Evolutionary conservation across 1,140 invertebrate species (phyloP).

Genomic region (Bombus superbus): DNA sequence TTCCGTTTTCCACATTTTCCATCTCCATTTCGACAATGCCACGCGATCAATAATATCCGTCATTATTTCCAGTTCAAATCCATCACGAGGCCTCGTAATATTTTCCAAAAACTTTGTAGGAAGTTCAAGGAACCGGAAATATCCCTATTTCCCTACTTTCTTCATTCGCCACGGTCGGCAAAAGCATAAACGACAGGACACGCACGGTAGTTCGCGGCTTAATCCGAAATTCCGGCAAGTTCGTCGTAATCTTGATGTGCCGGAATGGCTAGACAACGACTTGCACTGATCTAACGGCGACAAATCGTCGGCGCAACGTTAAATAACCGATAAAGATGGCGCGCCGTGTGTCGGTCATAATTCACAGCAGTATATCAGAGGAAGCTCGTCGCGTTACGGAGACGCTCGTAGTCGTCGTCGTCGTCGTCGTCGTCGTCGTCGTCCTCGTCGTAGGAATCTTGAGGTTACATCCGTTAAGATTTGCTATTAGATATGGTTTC

Average conservation of each 20-base stretch:
- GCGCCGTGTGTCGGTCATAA: constrained; percentile 47
- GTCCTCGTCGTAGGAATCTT: constrained; percentile 1
- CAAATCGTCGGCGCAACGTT: constrained; percentile 56
- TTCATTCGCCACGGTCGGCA: not conserved
- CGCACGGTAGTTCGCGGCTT: constrained; percentile 6
- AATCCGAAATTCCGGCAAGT: constrained; percentile 47
- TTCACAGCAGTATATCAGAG: constrained; percentile 37
- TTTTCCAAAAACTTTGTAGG: not conserved
- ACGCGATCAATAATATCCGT: not conserved
- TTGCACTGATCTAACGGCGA: constrained; percentile 28
- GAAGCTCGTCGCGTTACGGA: constrained; percentile 9
- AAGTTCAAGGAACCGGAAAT: not conserved
- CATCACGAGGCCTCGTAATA: not conserved
- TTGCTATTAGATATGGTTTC: not conserved
- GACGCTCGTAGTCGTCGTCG: not conserved
- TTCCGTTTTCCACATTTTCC: not conserved
- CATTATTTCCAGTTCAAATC: not conserved
- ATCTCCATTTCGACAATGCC: not conserved
- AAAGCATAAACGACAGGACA: not conserved
- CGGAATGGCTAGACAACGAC: constrained; percentile 19
- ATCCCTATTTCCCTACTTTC: not conserved
- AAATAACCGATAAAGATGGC: constrained; percentile 70
- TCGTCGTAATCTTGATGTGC: constrained; percentile 27
- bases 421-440: not conserved
- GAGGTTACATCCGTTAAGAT: constrained; percentile 6